These are phyloP conservation scores for Heliconius cydno DNA, from an alignment of 2,888 invertebrate species.

Conservation along the genomic window DNA sequence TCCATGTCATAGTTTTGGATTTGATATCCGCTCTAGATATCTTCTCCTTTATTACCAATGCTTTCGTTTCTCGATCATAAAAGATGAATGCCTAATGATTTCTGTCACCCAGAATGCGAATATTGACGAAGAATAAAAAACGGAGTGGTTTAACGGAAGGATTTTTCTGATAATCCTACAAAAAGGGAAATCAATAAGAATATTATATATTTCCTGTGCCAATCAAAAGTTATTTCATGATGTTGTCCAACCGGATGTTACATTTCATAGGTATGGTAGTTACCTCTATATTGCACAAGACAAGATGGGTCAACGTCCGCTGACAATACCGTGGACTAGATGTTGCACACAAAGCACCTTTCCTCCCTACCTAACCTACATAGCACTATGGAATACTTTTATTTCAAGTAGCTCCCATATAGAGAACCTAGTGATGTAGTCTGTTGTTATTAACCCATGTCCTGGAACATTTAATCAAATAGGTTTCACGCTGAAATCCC, in stretches of 20 bases:
- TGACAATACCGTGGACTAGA: constrained; percentile 57
- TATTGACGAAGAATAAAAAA: neutral
- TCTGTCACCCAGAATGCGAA: neutral
- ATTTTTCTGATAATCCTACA: neutral
- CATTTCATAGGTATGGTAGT: constrained; percentile 4
- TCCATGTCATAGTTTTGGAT: neutral
- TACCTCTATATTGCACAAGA: constrained; percentile 60
- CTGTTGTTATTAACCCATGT: neutral
- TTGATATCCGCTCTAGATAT: neutral
- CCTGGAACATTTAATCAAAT: neutral
- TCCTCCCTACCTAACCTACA: constrained; percentile 15
- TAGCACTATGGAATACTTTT: neutral
- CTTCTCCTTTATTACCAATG: too few relatives aligned
- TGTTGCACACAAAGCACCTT: constrained; percentile 18
- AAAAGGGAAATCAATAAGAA: too few relatives aligned
- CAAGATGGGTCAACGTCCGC: constrained; percentile 69
- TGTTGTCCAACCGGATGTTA: neutral
- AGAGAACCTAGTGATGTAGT: neutral
- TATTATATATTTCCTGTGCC: neutral
- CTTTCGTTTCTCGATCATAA: neutral
- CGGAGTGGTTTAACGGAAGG: too few relatives aligned
- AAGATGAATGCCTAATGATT: neutral
- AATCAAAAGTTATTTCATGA: neutral
- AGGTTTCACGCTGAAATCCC: neutral
- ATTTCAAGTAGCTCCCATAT: neutral